These are phyloP conservation scores for human DNA, from an alignment of 2,113 vertebrate species.

Conservation along the genomic window DNA sequence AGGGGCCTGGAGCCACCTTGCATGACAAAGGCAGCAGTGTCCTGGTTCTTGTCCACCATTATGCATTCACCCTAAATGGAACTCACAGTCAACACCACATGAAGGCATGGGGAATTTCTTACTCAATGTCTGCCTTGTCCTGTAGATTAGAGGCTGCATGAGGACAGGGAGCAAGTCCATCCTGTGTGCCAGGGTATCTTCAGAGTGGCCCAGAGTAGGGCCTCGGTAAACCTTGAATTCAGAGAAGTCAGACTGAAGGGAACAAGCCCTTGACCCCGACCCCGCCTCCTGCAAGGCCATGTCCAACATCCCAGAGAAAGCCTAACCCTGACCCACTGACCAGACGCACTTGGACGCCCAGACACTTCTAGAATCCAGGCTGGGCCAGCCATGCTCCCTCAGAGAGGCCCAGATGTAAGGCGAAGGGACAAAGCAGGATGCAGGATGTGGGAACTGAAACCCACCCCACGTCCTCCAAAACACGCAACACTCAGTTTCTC, in stretches of 20 bases:
- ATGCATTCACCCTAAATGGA: neutral
- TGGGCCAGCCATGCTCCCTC: neutral
- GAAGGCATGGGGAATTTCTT: neutral
- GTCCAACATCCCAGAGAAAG: neutral
- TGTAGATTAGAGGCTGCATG: neutral
- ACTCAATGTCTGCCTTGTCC: neutral
- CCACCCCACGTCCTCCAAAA: neutral
- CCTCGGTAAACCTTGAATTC: neutral
- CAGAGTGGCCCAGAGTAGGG: neutral
- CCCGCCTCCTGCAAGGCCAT: neutral
- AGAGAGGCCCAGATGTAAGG: neutral
- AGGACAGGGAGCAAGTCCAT: neutral
- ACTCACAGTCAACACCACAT: fast-evolving
- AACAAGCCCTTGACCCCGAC: neutral
- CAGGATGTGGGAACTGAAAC: neutral
- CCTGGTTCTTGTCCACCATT: neutral
- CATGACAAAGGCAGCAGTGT: neutral
- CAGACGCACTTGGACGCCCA: neutral
- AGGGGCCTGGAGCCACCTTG: neutral
- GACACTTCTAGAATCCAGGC: neutral
- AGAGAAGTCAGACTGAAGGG: neutral
- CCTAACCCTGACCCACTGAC: neutral
- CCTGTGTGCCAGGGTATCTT: neutral
- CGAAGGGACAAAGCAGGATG: neutral
- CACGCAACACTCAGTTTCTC: neutral